Evolutionary conservation across 2,113 vertebrate species (phyloP), one percentile per base, ranked within the genome.

Genomic region (Rousettus leschenaultii): DNA sequence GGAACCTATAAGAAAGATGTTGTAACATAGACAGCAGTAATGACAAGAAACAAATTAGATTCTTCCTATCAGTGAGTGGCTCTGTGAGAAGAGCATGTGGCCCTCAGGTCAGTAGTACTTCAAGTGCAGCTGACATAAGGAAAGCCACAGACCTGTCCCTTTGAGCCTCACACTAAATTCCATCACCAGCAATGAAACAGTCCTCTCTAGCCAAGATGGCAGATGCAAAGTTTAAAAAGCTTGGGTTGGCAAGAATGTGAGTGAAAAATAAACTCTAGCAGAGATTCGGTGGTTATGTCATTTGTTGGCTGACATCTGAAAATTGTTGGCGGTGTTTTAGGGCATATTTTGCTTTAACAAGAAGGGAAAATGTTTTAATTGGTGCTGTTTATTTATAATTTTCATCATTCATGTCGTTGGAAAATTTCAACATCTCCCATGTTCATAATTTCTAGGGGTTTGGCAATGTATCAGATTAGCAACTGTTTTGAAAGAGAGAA

Each of bases 301-400:
- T 95, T 86, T 80, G 61, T 92, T 93, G 83, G 70, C 83, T 85
- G 83, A 89, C 86, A 90, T 92, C 78, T 19, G 66, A 94, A 87
- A 86, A 87, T 55, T 45, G 71, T 35, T 92, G 96, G 78, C 89
- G 51, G 6, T 71, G 63, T 86, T 65, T 78, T n/a, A 38, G 70
- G 61, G 73, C n/a, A 83, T 94, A 70, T 91, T 84, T 86, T 80
- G 59, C n/a, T 83, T 95, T 86, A 82, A 73, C 30, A 40, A 96
- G 30, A 83, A 93, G 43, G n/a, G 35, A 83, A 90, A 92, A 61
- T 83, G 61, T 68, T 93, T 94, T 96, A 86, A 88, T 68, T 59
- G 70, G 48, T 96, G 24, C 53, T 35, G 66, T 75, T 91, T 94
- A 93, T 66, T 97, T 97, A 86, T 26, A 61, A 15, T 86, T 95